Conservation (phyloP, 2,113 vertebrate species). For the Zosterops lateralis region DNA sequence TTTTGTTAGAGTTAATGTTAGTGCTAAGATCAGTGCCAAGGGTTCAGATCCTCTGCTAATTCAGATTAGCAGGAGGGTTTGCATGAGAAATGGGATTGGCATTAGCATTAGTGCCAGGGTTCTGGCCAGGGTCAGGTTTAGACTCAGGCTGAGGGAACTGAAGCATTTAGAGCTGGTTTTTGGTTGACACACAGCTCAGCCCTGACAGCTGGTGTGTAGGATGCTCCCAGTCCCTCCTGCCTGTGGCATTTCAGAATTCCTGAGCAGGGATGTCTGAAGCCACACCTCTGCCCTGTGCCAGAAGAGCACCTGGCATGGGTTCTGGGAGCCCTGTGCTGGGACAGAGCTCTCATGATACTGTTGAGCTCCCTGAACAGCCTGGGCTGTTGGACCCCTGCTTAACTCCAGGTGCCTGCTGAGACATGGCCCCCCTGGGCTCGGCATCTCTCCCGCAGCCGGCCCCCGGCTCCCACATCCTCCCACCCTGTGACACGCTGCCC, state of each 20-base stretch:
- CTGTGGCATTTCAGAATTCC: neutral
- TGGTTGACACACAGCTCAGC: neutral
- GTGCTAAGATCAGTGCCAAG: neutral
- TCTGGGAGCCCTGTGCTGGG: neutral
- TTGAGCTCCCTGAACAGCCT: neutral
- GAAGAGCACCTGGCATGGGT: neutral
- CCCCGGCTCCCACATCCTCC: neutral
- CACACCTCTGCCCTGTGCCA: neutral
- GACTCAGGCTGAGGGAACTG: neutral
- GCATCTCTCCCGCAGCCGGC: neutral
- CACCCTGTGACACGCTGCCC: neutral
- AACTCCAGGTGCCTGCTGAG: fast-evolving
- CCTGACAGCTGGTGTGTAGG: neutral
- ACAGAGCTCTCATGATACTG: neutral
- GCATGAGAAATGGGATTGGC: neutral
- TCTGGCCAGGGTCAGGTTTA: neutral
- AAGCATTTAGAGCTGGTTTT: neutral
- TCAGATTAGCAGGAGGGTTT: neutral
- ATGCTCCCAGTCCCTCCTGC: neutral
- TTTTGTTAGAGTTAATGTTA: neutral
- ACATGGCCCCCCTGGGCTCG: fast-evolving
- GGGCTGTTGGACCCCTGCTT: neutral
- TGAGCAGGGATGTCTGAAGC: neutral
- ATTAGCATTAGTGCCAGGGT: neutral
- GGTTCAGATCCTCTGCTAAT: neutral